Conservation (phyloP, 2,888 invertebrate genomes). For the Elysia crispata region DNA sequence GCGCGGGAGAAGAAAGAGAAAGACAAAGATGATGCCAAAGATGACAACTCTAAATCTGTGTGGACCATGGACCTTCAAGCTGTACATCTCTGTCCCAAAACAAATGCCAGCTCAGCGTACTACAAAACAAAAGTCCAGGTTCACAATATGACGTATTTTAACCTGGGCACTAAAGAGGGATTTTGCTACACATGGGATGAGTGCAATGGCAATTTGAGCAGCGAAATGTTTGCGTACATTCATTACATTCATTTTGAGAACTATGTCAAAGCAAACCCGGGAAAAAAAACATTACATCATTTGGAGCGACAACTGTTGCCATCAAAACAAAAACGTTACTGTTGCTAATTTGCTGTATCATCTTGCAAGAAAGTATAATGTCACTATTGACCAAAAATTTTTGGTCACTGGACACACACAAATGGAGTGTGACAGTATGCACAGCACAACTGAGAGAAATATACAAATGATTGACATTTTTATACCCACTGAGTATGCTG, state of each 20-base stretch:
- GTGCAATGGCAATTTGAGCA: conserved; percentile 9
- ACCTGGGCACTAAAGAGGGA: background rate
- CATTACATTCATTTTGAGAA: conserved; percentile 2
- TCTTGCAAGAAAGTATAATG: conserved; percentile 31
- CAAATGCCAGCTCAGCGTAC: background rate
- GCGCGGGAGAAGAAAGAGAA: conserved; percentile 5
- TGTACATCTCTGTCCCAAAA: conserved; percentile 3
- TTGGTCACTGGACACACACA: conserved; percentile 42
- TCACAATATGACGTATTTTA: conserved; percentile 17
- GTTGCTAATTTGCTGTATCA: conserved; percentile 21
- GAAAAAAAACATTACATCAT: conserved; percentile 12
- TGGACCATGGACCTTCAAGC: conserved; percentile 5
- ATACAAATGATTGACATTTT: conserved; percentile 1
- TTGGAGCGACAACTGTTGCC: conserved; percentile 38
- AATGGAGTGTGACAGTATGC: conserved; percentile 44
- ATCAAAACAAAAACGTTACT: conserved; percentile 36
- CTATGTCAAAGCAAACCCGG: background rate
- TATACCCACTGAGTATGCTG: background rate
- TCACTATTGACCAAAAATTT: conserved; percentile 42
- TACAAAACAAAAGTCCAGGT: conserved; percentile 30
- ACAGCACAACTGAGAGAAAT: conserved; percentile 43
- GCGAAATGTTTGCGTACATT: conserved; percentile 16
- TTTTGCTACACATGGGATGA: conserved; percentile 17
- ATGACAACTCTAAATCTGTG: conserved; percentile 14
- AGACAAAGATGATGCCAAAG: no score